Percentiles rank a stretch among this genome's conserved stretches.
Evolutionary conservation across 2,797 vertebrate genomes (phyloP).

Genomic region (Nyctalus aviator): DNA sequence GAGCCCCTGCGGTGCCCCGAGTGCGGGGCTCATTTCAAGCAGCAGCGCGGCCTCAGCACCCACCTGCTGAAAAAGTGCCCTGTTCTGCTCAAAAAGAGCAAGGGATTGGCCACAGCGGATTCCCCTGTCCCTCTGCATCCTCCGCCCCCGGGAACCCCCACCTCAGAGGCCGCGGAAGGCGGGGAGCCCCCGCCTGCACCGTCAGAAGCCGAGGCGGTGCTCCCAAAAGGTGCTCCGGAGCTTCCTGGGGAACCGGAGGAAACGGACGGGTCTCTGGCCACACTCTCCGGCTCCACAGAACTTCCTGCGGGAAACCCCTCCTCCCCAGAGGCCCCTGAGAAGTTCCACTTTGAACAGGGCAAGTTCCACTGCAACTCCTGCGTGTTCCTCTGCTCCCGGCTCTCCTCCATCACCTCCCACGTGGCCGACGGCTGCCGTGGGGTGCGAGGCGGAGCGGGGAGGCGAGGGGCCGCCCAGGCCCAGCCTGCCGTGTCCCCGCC

Average conservation of each 20-base stretch:
- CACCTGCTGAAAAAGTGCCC: constrained; percentile 93
- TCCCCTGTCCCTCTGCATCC: background rate
- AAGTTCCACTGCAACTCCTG: constrained; percentile 92
- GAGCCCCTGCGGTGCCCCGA: constrained; percentile 88
- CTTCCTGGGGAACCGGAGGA: constrained; percentile 21
- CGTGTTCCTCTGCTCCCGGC: constrained; percentile 90
- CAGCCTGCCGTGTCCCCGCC: background rate
- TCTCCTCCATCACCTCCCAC: constrained; percentile 91
- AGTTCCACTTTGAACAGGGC: constrained; percentile 86
- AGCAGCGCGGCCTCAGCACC: constrained; percentile 93
- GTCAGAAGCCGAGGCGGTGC: background rate
- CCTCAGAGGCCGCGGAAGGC: constrained; percentile 3
- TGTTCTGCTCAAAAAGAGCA: constrained; percentile 85
- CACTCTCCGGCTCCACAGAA: background rate
- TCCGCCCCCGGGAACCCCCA: rapidly evolving
- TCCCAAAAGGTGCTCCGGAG: constrained; percentile 27
- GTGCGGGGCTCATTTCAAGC: constrained; percentile 94
- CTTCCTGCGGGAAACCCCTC: background rate
- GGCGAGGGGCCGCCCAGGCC: background rate
- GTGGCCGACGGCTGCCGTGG: constrained; percentile 87
- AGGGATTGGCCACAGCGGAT: constrained; percentile 55
- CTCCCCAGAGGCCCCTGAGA: constrained; percentile 67
- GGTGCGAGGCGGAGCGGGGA: background rate
- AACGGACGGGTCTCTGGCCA: background rate
- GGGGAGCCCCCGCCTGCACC: background rate